phyloP scores from a whole-genome alignment of 2,888 invertebrate species.

The Dryobota labecula region DNA sequence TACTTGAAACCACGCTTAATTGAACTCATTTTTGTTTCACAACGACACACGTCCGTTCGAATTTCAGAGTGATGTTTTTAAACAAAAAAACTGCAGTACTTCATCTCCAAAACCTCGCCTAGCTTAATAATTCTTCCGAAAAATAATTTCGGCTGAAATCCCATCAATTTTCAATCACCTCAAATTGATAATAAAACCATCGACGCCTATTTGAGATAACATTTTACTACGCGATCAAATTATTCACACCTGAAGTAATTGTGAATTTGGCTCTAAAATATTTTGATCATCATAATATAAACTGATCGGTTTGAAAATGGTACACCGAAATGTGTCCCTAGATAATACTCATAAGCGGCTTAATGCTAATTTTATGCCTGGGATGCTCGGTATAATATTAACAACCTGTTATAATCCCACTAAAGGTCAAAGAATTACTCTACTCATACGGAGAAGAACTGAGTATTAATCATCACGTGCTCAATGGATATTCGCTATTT shows the following conservation, averaged over 20 bases:
- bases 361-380: constrained; percentile 25
- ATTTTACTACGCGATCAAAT: constrained; percentile 18
- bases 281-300: no score
- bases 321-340: constrained; percentile 22
- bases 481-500: neutral
- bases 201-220: neutral
- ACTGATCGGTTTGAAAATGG: constrained; percentile 15
- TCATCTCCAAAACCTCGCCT: neutral
- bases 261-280: neutral
- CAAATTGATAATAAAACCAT: constrained; percentile 7
- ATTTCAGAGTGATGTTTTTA: no score
- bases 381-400: neutral
- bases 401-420: neutral
- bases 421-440: neutral
- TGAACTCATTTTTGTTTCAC: no score
- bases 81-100: neutral
- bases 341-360: constrained; percentile 19
- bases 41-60: no score
- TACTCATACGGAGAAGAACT: neutral
- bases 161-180: neutral
- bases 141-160: neutral
- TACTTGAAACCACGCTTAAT: no score
- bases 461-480: neutral
- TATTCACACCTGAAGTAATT: no score
- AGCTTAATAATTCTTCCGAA: no score